Conservation (phyloP, 2,888 invertebrate species). For the Melieria picta region DNA sequence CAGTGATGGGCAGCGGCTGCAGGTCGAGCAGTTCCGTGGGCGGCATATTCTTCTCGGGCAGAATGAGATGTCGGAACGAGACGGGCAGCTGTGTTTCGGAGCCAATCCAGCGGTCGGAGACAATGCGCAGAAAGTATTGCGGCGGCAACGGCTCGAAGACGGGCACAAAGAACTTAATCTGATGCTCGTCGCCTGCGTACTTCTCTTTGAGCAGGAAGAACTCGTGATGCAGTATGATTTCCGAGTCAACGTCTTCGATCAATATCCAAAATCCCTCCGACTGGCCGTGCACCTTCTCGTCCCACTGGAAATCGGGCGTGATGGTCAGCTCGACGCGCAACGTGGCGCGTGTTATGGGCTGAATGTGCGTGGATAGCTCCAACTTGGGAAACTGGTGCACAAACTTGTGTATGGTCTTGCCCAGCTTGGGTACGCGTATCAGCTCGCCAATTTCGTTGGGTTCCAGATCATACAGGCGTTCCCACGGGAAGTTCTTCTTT, state of each 20-base stretch:
- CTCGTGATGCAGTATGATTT: conserved; percentile 94
- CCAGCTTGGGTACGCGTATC: conserved; percentile 65
- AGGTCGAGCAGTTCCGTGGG: conserved; percentile 97
- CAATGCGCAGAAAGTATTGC: conserved; percentile 93
- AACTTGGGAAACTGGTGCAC: conserved; percentile 95
- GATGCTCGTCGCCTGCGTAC: conserved; percentile 93
- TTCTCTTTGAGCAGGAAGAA: conserved; percentile 94
- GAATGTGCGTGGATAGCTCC: conserved; percentile 95
- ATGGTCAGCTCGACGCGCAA: conserved; percentile 95
- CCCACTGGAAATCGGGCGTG: conserved; percentile 99
- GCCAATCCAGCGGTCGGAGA: conserved; percentile 92
- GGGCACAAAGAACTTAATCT: conserved; percentile 97
- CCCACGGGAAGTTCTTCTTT: conserved; percentile 96
- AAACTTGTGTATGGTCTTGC: conserved; percentile 91
- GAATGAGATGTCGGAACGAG: conserved; percentile 94
- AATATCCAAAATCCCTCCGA: conserved; percentile 90
- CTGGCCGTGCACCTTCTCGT: conserved; percentile 87
- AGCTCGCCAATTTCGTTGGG: conserved; percentile 96
- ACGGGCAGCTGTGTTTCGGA: conserved; percentile 96
- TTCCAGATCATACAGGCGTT: conserved; percentile 93
- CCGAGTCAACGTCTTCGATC: conserved; percentile 88
- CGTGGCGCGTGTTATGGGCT: conserved; percentile 95
- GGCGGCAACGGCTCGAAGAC: conserved; percentile 98
- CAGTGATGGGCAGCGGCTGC: conserved; percentile 94
- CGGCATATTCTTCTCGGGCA: conserved; percentile 98